Evolutionary conservation across 2,797 vertebrate genomes (phyloP).

Genomic region (Ctenosaura bakeri): DNA sequence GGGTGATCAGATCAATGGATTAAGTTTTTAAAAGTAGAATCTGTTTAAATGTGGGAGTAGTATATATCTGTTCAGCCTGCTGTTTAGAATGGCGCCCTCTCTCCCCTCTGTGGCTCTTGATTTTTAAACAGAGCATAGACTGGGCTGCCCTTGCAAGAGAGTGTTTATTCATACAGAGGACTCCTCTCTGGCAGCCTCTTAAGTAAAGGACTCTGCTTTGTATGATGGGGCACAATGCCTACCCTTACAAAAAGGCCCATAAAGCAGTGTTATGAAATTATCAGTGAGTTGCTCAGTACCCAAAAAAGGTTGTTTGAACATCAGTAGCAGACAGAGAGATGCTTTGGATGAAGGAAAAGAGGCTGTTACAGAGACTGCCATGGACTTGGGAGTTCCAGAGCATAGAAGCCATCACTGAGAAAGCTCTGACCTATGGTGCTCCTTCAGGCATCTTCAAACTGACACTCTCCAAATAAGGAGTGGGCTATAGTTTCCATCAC

Average conservation of each 20-base stretch:
- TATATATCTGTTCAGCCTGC: not conserved
- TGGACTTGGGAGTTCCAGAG: not conserved
- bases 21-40: no score
- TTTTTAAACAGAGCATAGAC: not conserved
- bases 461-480: no score
- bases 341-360: not conserved
- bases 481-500: not conserved
- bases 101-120: not conserved
- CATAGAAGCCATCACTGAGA: not conserved
- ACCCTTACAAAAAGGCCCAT: not conserved
- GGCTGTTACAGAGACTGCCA: not conserved
- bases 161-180: not conserved
- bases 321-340: not conserved
- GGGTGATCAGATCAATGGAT: no score
- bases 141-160: not conserved
- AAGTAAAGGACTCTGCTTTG: not conserved
- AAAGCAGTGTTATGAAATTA: not conserved
- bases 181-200: not conserved
- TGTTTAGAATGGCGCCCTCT: not conserved
- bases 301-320: not conserved
- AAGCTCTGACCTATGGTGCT: not conserved
- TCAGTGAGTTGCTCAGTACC: not conserved
- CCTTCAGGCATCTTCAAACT: not conserved
- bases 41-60: not conserved
- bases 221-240: not conserved